Evolutionary conservation across 1,140 invertebrate genomes (phyloP).

Genomic region (Neotoxoptera formosana): DNA sequence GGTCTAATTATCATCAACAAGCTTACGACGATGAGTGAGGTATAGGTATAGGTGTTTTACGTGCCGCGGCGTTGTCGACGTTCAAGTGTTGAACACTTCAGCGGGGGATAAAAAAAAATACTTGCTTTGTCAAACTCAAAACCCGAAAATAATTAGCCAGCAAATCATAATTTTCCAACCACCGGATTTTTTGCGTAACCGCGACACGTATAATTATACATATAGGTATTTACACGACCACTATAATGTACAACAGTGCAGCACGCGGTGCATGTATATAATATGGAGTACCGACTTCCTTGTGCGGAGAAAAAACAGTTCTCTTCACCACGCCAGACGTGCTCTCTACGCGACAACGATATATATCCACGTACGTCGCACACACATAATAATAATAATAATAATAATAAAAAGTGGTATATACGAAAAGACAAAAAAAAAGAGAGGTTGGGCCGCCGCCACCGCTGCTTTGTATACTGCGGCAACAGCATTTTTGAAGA

Average conservation of each 20-base stretch:
- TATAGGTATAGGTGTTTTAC: background rate
- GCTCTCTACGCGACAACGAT: constrained; percentile 26
- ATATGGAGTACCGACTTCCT: background rate
- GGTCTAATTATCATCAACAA: constrained; percentile 36
- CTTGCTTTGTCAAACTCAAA: constrained; percentile 36
- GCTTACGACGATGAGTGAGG: background rate
- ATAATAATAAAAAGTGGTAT: constrained; percentile 24
- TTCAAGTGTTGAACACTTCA: constrained; percentile 31
- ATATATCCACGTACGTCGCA: constrained; percentile 24
- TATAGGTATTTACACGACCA: background rate
- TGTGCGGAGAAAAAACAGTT: constrained; percentile 4
- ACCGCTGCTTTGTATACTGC: constrained; percentile 29
- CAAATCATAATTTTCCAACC: constrained; percentile 23
- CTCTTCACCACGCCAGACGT: constrained; percentile 1
- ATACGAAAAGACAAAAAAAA: constrained; percentile 22
- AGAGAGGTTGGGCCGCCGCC: background rate
- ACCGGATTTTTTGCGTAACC: constrained; percentile 1
- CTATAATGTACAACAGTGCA: background rate
- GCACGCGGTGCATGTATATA: background rate
- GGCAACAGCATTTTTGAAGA: constrained; percentile 55
- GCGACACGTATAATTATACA: background rate
- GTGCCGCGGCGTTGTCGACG: background rate
- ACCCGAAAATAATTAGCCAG: constrained; percentile 50
- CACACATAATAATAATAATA: background rate
- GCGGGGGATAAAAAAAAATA: background rate